Base-by-base conservation (phyloP, 1,140 invertebrate genomes). In the Ceratina calcarata region DNA sequence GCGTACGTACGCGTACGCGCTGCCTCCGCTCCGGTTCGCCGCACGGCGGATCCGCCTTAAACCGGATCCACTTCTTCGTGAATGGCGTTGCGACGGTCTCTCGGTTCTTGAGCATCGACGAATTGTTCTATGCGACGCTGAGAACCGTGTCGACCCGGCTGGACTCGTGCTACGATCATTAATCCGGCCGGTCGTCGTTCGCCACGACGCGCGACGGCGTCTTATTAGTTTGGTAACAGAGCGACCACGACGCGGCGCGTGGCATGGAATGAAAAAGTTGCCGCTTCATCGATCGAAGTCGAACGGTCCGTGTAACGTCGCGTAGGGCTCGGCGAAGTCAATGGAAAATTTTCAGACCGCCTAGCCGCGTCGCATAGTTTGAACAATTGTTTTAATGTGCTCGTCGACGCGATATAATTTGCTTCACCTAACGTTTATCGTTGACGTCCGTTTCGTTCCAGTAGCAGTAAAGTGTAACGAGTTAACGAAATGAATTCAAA, bases 11-110 rank as follows among this genome's bases (percentile, higher is more conserved):
- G 62, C 57, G 51, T 45, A 45, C 22, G 24, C 7, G 16, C 15
- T 55, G 69, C 20, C 69, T 66, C 64, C 37, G 71, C 53, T 49
- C 32, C 55, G 72, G 65, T 49, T 71, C 74, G 53, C 65, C 32
- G 80, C 37, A 45, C 37, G 37, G 2, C 37, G 68, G 78, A 72
- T 82, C 80, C 65, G 83, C 76, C 83, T 77, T 73, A 80, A 64
- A 78, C 57, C 68, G 65, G 80, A 72, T 72, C 76, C 60, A 67
- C 49, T 69, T 61, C 65, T 81, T 78, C 78, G 69, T 85, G 83
- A 84, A 85, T 78, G 83, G 60, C 16, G 37, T 71, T 53, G 22
- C 49, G 67, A 71, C 81, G 67, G 68, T 45, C 37, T 45, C 37
- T 45, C 66, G 22, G 55, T 65, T 78, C 58, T 58, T 77, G 69